phyloP scores from a whole-genome alignment of 2,113 vertebrate genomes.

The Orthonyx spaldingii region DNA sequence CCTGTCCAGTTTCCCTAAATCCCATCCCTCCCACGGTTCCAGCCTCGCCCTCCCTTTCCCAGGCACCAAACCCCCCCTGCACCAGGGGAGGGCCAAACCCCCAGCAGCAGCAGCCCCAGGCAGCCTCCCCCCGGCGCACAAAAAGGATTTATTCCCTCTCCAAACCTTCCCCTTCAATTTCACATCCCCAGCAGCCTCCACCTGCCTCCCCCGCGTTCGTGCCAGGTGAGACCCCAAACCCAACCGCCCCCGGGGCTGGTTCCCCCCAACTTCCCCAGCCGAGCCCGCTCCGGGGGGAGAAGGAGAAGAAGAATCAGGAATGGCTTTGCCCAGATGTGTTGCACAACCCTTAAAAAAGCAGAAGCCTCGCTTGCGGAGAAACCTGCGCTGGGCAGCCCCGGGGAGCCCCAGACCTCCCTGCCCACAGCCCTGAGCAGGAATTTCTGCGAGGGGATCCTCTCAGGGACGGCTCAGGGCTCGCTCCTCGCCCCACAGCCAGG shows the following conservation, averaged over 20 bases:
- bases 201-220: background rate
- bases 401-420: background rate
- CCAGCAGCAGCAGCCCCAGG: background rate
- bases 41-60: background rate
- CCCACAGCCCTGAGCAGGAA: background rate
- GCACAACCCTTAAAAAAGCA: conserved; percentile 44
- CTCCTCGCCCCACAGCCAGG: too few species aligned
- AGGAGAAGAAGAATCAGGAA: conserved; percentile 22
- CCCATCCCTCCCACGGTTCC: background rate
- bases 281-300: background rate
- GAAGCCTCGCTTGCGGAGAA: conserved; percentile 21
- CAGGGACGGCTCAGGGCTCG: background rate
- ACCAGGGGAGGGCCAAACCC: background rate
- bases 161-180: background rate
- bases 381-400: background rate
- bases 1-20: rapidly evolving
- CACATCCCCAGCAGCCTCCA: background rate
- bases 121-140: rapidly evolving
- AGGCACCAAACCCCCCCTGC: background rate
- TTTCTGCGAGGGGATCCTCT: background rate
- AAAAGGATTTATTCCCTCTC: background rate
- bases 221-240: background rate
- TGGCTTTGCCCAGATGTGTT: background rate
- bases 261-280: conserved; percentile 2
- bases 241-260: background rate